Conservation (phyloP, 2,797 vertebrate species). For the Bothrops alternatus region DNA sequence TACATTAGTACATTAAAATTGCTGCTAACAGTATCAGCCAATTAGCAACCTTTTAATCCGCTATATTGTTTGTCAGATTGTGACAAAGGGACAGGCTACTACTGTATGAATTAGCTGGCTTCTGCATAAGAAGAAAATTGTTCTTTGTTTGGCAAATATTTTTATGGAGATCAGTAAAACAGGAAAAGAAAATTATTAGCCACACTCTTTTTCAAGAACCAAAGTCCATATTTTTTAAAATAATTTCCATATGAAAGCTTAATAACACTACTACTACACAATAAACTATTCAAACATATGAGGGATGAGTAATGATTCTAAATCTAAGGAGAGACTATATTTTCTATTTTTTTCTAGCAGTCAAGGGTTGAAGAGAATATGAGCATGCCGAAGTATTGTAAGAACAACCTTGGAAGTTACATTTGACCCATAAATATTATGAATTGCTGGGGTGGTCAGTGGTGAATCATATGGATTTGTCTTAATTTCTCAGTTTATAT, state of each 20-base stretch:
- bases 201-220: slow-evolving; percentile 15
- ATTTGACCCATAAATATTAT: not conserved
- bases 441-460: not conserved
- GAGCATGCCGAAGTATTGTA: not conserved
- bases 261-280: not conserved
- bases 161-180: slow-evolving; percentile 37
- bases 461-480: not conserved
- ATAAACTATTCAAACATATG: not conserved
- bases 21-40: slow-evolving; percentile 49
- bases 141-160: slow-evolving; percentile 57
- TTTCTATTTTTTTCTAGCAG: not conserved
- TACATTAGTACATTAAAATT: slow-evolving; percentile 51
- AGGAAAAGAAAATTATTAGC: slow-evolving; percentile 40
- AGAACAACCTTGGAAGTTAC: not conserved
- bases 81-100: slow-evolving; percentile 56
- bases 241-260: not conserved
- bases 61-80: slow-evolving; percentile 52
- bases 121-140: slow-evolving; percentile 54
- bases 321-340: not conserved
- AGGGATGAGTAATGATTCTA: not conserved
- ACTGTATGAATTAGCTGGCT: slow-evolving; percentile 55
- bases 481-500: not conserved
- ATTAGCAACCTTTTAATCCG: slow-evolving; percentile 65
- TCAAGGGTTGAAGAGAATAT: not conserved
- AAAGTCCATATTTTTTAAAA: not conserved